Conservation (phyloP, 2,113 vertebrate genomes). For the Aramus guarauna region DNA sequence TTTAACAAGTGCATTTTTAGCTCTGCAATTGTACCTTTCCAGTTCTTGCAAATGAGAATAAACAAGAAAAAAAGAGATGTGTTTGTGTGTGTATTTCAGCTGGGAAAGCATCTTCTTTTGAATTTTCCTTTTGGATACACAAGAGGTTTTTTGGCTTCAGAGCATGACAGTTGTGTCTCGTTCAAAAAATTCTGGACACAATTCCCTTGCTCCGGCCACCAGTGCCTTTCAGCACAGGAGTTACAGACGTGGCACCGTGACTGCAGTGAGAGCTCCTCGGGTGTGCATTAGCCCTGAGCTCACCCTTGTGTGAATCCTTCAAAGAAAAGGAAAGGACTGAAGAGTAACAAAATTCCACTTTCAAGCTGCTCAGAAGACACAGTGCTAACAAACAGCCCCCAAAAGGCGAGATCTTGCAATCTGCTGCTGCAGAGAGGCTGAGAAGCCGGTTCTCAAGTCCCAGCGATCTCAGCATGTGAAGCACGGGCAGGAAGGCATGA, state of each 20-base stretch:
- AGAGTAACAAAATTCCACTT: not conserved
- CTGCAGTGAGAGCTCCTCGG: not conserved
- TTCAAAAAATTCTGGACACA: not conserved
- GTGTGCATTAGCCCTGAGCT: rapidly evolving
- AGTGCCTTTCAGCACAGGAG: not conserved
- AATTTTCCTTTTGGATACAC: not conserved
- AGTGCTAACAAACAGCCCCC: not conserved
- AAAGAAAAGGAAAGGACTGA: not conserved
- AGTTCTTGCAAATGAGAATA: not conserved
- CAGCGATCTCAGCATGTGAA: not conserved
- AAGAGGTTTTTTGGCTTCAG: not conserved
- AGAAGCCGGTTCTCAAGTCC: not conserved
- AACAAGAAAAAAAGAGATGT: not conserved
- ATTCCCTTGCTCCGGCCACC: not conserved
- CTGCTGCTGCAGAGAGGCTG: not conserved
- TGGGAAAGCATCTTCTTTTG: not conserved
- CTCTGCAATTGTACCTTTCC: not conserved
- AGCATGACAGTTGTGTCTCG: not conserved
- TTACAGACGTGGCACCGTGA: rapidly evolving
- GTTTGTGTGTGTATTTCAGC: not conserved
- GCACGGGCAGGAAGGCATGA: not conserved
- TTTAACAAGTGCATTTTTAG: not conserved
- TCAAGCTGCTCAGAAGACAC: not conserved
- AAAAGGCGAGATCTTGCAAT: not conserved
- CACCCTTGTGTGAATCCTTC: not conserved